Percentiles rank a stretch among this genome's conserved stretches.
These are phyloP conservation scores for Helicoverpa armigera DNA, from an alignment of 1,140 invertebrate species.

Conservation along the genomic window DNA sequence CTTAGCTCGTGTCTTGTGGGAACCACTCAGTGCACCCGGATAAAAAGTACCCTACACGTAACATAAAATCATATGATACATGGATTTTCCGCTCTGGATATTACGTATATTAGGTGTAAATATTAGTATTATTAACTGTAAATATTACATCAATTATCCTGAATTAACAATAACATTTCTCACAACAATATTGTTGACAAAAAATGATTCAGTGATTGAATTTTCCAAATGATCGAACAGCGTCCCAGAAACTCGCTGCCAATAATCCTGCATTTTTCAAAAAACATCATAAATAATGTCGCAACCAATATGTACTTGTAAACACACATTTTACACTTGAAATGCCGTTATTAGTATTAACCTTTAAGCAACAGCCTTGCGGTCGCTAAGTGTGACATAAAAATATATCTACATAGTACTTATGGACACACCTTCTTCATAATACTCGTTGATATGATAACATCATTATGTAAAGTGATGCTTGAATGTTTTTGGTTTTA, in stretches of 20 bases:
- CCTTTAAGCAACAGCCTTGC: slow-evolving; percentile 1
- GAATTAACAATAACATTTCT: too few relatives aligned
- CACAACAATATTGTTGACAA: too few relatives aligned
- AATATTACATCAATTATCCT: too few relatives aligned
- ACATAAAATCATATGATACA: too few relatives aligned
- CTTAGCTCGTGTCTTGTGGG: too few relatives aligned
- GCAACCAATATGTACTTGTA: background rate
- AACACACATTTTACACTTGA: slow-evolving; percentile 3
- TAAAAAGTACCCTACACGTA: too few relatives aligned
- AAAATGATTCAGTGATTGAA: too few relatives aligned
- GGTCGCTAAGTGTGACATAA: slow-evolving; percentile 10
- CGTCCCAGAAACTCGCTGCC: background rate
- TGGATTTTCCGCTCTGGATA: too few relatives aligned
- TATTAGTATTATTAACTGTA: too few relatives aligned
- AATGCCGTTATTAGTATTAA: slow-evolving; percentile 7
- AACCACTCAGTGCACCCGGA: too few relatives aligned
- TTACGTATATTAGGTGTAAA: too few relatives aligned
- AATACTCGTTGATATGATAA: background rate
- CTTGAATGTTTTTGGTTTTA: background rate
- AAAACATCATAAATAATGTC: background rate
- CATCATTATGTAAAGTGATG: background rate
- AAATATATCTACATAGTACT: slow-evolving; percentile 14
- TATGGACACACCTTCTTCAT: background rate
- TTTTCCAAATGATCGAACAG: too few relatives aligned
- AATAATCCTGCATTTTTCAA: background rate